phyloP scores from a whole-genome alignment of 2,113 vertebrate genomes.

The Oenanthe oenanthe region DNA sequence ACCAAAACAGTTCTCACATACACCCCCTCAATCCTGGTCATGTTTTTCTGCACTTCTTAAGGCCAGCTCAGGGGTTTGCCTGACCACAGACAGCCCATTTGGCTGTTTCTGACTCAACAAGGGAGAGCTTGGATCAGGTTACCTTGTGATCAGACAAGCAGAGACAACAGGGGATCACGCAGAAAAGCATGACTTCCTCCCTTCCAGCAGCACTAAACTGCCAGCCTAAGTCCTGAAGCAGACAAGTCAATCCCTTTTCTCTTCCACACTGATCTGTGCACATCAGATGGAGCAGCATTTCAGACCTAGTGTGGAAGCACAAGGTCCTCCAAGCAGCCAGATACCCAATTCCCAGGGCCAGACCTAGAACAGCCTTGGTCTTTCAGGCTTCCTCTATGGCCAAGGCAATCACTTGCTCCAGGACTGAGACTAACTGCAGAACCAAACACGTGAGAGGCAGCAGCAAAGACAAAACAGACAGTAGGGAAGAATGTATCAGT shows the following conservation, averaged over 20 bases:
- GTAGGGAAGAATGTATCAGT: background rate
- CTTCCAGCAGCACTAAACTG: background rate
- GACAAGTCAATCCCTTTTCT: background rate
- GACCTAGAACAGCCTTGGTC: background rate
- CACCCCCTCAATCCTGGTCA: background rate
- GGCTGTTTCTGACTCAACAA: background rate
- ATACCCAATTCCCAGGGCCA: background rate
- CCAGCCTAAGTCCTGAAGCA: background rate
- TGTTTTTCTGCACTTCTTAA: background rate
- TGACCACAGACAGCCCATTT: background rate
- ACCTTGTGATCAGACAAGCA: background rate
- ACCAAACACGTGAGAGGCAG: rapidly evolving
- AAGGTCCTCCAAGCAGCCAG: background rate
- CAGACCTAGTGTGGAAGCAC: background rate
- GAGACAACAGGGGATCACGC: rapidly evolving
- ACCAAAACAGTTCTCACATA: background rate
- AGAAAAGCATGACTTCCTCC: background rate
- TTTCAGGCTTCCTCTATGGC: background rate
- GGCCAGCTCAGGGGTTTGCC: background rate
- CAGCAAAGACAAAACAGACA: background rate
- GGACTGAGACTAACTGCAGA: background rate
- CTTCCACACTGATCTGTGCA: rapidly evolving
- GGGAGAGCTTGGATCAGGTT: background rate
- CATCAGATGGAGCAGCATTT: background rate
- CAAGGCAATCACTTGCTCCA: background rate